Conservation (phyloP, 2,113 vertebrate genomes). For the Brachionichthys hirsutus region DNA sequence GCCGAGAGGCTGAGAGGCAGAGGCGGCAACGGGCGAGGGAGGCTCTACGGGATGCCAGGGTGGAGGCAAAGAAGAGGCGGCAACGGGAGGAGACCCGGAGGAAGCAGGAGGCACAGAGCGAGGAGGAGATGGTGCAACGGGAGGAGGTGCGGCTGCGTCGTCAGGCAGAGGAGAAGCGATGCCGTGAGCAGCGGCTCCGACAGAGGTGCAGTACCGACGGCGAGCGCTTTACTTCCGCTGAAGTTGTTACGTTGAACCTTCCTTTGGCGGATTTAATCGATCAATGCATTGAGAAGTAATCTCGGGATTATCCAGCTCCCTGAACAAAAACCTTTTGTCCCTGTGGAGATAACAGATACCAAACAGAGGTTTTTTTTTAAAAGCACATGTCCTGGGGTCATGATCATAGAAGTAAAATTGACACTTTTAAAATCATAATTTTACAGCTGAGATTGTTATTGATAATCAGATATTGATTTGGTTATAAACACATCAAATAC, state of each 20-base stretch:
- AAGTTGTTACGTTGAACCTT: constrained; percentile 7
- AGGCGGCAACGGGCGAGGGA: constrained; percentile 73
- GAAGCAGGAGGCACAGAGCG: constrained; percentile 75
- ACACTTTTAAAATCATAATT: too few species aligned
- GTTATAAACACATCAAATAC: too few species aligned
- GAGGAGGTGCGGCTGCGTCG: constrained; percentile 86
- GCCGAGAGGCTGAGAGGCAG: constrained; percentile 77
- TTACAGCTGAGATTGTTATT: too few species aligned
- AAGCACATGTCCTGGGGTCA: too few species aligned
- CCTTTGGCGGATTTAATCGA: not conserved
- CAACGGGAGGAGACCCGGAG: constrained; percentile 78
- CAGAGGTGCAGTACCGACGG: constrained; percentile 75
- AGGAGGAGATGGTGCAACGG: constrained; percentile 84
- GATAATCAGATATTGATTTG: too few species aligned
- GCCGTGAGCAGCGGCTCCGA: constrained; percentile 69
- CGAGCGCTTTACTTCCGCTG: not conserved
- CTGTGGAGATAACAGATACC: not conserved
- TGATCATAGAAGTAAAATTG: too few species aligned
- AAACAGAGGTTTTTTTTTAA: too few species aligned
- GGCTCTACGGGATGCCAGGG: constrained; percentile 68
- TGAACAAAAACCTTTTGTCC: constrained; percentile 1
- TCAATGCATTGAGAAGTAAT: not conserved
- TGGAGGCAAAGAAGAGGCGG: constrained; percentile 78
- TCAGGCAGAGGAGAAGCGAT: constrained; percentile 82
- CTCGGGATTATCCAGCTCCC: constrained; percentile 2